These are phyloP conservation scores for Otis tarda DNA, from an alignment of 2,113 vertebrate genomes.

Conservation along the genomic window DNA sequence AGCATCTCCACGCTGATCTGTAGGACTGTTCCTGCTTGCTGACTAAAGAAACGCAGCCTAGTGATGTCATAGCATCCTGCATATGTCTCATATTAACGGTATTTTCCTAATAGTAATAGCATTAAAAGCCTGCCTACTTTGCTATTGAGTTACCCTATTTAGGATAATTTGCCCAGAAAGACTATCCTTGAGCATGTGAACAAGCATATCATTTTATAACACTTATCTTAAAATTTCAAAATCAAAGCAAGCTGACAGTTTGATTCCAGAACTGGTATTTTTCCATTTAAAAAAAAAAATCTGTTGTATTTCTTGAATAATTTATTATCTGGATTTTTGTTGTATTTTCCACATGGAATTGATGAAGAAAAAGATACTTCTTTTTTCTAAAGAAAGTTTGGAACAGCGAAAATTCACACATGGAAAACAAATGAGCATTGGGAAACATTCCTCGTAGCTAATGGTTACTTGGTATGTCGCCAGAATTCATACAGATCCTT, in stretches of 20 bases:
- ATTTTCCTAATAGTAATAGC: conserved; percentile 69
- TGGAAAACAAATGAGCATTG: conserved; percentile 39
- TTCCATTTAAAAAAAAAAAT: not conserved
- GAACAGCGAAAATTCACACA: conserved; percentile 13
- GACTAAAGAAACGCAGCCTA: conserved; percentile 33
- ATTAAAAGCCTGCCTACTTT: conserved; percentile 58
- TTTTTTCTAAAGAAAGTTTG: not conserved
- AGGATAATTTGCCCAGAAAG: conserved; percentile 60
- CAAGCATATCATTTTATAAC: conserved; percentile 52
- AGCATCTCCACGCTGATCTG: conserved; percentile 25
- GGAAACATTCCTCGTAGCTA: conserved; percentile 9
- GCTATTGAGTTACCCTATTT: conserved; percentile 61
- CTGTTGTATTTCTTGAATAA: conserved; percentile 10
- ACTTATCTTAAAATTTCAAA: conserved; percentile 37
- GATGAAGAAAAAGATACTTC: not conserved
- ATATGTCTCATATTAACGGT: conserved; percentile 73
- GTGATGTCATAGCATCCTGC: conserved; percentile 52
- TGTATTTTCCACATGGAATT: conserved; percentile 53
- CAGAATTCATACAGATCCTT: conserved; percentile 36
- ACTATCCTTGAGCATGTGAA: conserved; percentile 7
- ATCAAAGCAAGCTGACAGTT: conserved; percentile 43
- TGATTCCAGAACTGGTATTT: conserved; percentile 43
- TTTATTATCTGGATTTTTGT: conserved; percentile 57
- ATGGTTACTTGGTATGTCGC: conserved; percentile 7
- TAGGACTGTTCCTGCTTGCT: not conserved